A percentile compares a stretch with the other conserved stretches of the same genome.
phyloP scores from a whole-genome alignment of 2,113 vertebrate genomes.

The Hystrix cristata region DNA sequence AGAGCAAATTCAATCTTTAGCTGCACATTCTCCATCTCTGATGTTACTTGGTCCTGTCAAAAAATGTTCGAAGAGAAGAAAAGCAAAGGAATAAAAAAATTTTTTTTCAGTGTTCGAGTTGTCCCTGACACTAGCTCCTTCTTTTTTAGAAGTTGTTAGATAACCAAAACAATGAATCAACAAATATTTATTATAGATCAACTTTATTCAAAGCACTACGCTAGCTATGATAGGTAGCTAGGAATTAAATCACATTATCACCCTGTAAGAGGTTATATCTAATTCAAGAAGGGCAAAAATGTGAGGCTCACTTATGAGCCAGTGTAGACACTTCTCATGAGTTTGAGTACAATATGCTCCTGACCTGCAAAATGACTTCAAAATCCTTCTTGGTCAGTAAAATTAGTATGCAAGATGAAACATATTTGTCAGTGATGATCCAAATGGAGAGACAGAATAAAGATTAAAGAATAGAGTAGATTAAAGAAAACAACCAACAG shows the following conservation, averaged over 20 bases:
- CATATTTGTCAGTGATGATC: not conserved
- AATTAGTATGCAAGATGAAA: not conserved
- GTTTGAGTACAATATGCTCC: not conserved
- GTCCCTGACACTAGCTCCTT: not conserved
- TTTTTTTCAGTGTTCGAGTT: slow-evolving; percentile 7
- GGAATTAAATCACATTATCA: slow-evolving; percentile 24
- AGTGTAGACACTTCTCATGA: slow-evolving; percentile 12
- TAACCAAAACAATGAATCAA: not conserved
- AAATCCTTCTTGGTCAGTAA: slow-evolving; percentile 29
- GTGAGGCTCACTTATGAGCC: not conserved
- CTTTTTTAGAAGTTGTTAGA: slow-evolving; percentile 41
- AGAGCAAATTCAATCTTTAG: slow-evolving; percentile 64
- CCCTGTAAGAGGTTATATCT: not conserved
- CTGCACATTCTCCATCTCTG: slow-evolving; percentile 25
- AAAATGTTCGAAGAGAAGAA: slow-evolving; percentile 55
- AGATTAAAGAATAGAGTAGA: not conserved
- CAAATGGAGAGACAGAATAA: not conserved
- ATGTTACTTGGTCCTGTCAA: slow-evolving; percentile 50
- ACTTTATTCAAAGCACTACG: not conserved
- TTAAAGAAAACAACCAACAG: slow-evolving; percentile 21
- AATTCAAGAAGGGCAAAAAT: slow-evolving; percentile 2
- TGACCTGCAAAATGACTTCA: not conserved
- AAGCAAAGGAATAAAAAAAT: slow-evolving; percentile 63
- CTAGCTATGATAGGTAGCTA: not conserved
- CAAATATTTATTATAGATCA: slow-evolving; percentile 42